These are phyloP conservation scores for Amia ocellicauda DNA, from an alignment of 2,113 vertebrate species.

Conservation along the genomic window DNA sequence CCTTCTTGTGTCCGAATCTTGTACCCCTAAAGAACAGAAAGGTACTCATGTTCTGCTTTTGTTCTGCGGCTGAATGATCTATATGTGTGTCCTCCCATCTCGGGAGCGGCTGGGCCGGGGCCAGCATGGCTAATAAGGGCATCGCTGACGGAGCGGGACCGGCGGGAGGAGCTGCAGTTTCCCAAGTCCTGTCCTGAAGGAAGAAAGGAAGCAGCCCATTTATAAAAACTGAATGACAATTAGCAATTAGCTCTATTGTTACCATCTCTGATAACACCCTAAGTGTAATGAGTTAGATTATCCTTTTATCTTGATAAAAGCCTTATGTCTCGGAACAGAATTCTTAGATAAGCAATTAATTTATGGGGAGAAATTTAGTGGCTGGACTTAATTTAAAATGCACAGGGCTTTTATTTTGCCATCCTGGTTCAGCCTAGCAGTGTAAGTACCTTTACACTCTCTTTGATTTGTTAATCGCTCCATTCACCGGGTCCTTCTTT, in stretches of 20 bases:
- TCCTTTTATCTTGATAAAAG: constrained; percentile 75
- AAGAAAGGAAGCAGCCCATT: constrained; percentile 40
- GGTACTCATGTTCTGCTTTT: too few species aligned
- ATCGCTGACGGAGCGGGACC: too few species aligned
- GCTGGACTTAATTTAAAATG: constrained; percentile 70
- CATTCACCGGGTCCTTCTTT: constrained; percentile 35
- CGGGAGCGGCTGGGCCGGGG: too few species aligned
- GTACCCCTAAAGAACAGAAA: too few species aligned
- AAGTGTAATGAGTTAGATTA: constrained; percentile 71
- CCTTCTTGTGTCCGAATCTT: too few species aligned
- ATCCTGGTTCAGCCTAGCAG: constrained; percentile 59
- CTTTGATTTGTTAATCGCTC: neutral
- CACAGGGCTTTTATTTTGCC: constrained; percentile 62
- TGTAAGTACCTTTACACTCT: constrained; percentile 44
- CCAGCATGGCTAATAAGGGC: too few species aligned
- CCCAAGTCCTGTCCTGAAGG: constrained; percentile 1
- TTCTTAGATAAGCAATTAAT: constrained; percentile 56
- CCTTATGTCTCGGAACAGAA: constrained; percentile 64
- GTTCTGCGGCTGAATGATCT: too few species aligned
- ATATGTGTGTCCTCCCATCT: too few species aligned
- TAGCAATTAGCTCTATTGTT: constrained; percentile 70
- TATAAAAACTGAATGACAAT: constrained; percentile 60
- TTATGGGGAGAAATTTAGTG: constrained; percentile 63
- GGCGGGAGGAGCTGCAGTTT: too few species aligned
- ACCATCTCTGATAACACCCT: constrained; percentile 62